A percentile compares a stretch with the other conserved stretches of the same genome.
Conservation (phyloP, 2,113 vertebrate genomes). For the Callospermophilus lateralis region DNA sequence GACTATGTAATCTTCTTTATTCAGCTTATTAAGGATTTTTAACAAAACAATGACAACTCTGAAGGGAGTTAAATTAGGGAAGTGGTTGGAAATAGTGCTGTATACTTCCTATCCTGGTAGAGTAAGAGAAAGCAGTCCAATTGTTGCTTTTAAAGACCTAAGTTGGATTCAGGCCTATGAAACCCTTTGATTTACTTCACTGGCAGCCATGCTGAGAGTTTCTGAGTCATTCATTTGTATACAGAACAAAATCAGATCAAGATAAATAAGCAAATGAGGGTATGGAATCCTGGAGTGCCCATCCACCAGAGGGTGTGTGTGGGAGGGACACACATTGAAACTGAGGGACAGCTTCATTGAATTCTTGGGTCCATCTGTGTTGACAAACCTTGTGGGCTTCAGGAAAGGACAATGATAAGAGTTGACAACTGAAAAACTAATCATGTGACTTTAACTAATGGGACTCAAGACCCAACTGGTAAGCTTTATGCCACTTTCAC, state of each 20-base stretch:
- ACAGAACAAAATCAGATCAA: background rate
- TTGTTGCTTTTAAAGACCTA: background rate
- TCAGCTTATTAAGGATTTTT: background rate
- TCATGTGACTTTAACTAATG: background rate
- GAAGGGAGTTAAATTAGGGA: background rate
- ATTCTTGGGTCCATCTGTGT: background rate
- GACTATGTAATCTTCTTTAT: background rate
- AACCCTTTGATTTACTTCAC: background rate
- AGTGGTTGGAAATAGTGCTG: background rate
- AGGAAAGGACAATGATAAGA: background rate
- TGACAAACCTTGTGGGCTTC: background rate
- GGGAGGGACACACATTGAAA: background rate
- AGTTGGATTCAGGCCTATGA: background rate
- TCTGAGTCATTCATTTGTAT: background rate
- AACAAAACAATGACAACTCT: background rate
- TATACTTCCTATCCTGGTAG: background rate
- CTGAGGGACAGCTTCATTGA: constrained; percentile 18
- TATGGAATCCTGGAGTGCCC: background rate
- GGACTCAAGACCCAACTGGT: background rate
- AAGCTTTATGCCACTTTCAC: background rate
- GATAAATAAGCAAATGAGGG: background rate
- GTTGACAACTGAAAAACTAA: background rate
- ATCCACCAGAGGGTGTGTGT: background rate
- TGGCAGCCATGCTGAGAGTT: background rate
- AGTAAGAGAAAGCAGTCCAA: background rate